Base-by-base conservation (phyloP, 2,797 vertebrate species). In the Morus bassanus region DNA sequence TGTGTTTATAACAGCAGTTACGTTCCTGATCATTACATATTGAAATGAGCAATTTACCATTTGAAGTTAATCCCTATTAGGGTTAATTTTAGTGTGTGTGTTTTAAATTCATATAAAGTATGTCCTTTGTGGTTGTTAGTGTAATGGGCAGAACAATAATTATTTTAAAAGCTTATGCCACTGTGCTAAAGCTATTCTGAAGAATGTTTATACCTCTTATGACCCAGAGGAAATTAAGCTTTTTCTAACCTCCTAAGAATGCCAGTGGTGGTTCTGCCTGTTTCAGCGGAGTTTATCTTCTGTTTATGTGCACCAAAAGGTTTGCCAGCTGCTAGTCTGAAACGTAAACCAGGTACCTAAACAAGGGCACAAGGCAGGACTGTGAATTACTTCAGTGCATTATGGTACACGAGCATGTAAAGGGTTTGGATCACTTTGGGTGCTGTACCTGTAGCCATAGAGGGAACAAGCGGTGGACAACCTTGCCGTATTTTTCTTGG, bases 401-500 rank as follows among this genome's bases (percentile, higher is more conserved):
- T 72, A 3, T 10, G 22, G 53, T 77, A 28, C 28, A 48, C 17
- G 11, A 39, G 50, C 88, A 85, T 59, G 64, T 92, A 4, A 89
- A 75, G 31, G 46, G 45, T 83, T 72, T 89, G 84, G 53, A 61
- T 65, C 46, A 7, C 39, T 88, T 65, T 57, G 69, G 65, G 39
- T 11, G 8, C 72, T 65, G 30, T 87, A 93, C 59, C 74, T 91
- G 46, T 69, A 81, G 68, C 78, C 15, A 1, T n/a, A 46, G 61
- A 75, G 65, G 65, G 35, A 89, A 70, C 46, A 78, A 85, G 81
- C 6, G 2, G 25, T 78, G 72, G 45, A 81, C 76, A 17, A 65
- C 24, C 57, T 65, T 59, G 30, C 75, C 75, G 45, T 92, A 59
- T 85, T 95, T 94, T 92, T 83, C 53, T 97, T 88, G 84, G 90